A percentile compares a stretch with the other conserved stretches of the same genome.
Conservation (phyloP, 2,888 invertebrate genomes). For the Thelaira solivaga region DNA sequence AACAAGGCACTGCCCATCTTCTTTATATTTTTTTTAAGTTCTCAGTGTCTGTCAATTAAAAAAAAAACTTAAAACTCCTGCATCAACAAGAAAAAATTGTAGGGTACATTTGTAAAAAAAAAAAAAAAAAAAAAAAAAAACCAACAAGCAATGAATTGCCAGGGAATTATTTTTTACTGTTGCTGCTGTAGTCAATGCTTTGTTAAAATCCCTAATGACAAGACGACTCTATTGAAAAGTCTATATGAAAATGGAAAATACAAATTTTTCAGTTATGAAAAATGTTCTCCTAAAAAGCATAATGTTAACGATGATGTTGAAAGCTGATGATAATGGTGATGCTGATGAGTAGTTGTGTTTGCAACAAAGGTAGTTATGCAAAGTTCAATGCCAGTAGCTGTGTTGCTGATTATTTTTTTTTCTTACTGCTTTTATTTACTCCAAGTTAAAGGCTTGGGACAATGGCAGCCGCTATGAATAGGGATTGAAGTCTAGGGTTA, state of each 20-base stretch:
- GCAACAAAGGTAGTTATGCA: conserved; percentile 33
- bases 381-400: conserved; percentile 60
- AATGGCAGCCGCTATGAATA: background rate
- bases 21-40: too few species aligned
- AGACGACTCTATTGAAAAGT: conserved; percentile 42
- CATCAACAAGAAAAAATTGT: too few species aligned
- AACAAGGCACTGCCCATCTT: too few species aligned
- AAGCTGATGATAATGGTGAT: background rate
- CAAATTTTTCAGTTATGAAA: conserved; percentile 20
- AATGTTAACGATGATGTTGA: conserved; percentile 12
- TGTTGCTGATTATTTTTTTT: background rate
- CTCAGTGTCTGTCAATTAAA: too few species aligned
- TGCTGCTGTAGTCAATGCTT: conserved; percentile 5
- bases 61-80: too few species aligned
- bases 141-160: conserved; percentile 16
- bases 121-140: conserved; percentile 1
- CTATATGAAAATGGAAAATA: conserved; percentile 23
- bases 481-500: background rate
- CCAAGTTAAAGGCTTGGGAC: conserved; percentile 6
- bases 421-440: background rate
- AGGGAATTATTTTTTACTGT: background rate
- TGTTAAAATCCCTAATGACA: conserved; percentile 42
- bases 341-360: too few species aligned
- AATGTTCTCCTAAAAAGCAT: conserved; percentile 4
- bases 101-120: background rate